Base-by-base conservation (phyloP, 2,113 vertebrate genomes). In the Nanorana parkeri region DNA sequence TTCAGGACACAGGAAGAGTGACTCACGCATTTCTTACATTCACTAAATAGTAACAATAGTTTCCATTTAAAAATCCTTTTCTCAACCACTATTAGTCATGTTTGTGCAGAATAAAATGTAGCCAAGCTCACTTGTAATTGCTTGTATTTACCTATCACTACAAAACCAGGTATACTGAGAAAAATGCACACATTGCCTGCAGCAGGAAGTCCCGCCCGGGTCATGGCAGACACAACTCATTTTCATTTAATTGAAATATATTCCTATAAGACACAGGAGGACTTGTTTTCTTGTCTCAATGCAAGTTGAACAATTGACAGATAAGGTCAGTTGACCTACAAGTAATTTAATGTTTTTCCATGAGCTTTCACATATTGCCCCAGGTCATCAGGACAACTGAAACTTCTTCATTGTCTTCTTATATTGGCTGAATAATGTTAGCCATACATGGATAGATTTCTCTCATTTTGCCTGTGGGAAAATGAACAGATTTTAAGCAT, bases 281-380 rank as follows among this genome's bases (percentile, higher is more conserved):
- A 67, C 63, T 21, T 28, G 17, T 74, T 61, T 82, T 47, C 2
- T 15, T 61, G 17, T 60, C 68, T 76, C 29, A 56, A 19, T 67
- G 10, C 26, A 47, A 23, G 71, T 24, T 36, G 61, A 75, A 58
- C 71, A 82, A 82, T 82, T 60, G 67, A 68, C 51, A 82, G 80
- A 82, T 82, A 82, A 82, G 80, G 80, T 76, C 80, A 76, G 80
- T 76, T 82, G 71, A 82, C 80, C 80, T 76, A 82, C 80, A 82
- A 60, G 80, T 68, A 82, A 76, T 52, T 24, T 63, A 81, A n/a
- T 63, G 67, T 76, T 74, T 63, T 82, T 67, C 76, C 64, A 68
- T 76, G 61, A 47, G 71, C 58, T 32, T 67, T 63, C 69, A 66
- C 80, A 81, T 81, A 74, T 58, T 74, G 63, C 80, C 55, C 72